These are phyloP conservation scores for Cryptus viduatorius DNA, from an alignment of 2,888 invertebrate genomes.

Conservation along the genomic window DNA sequence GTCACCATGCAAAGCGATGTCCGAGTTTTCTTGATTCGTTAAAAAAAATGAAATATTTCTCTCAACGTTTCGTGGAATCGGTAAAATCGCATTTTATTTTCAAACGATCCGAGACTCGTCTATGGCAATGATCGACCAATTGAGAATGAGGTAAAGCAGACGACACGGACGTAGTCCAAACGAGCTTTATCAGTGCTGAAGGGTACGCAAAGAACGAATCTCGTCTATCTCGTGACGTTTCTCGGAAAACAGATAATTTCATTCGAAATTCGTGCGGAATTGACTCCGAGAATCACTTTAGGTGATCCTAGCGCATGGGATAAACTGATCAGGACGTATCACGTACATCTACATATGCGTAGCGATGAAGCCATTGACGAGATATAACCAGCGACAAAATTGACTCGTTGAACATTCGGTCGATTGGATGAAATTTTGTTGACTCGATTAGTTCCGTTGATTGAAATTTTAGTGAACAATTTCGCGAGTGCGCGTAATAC, in stretches of 20 bases:
- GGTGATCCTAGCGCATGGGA: background rate
- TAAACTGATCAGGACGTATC: background rate
- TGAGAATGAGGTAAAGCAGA: background rate
- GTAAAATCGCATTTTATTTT: background rate
- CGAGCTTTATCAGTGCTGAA: background rate
- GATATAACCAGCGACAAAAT: background rate
- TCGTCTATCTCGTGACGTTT: background rate
- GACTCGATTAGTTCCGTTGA: background rate
- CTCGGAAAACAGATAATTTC: slow-evolving; percentile 10
- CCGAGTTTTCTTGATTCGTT: too few species aligned
- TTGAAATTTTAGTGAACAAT: background rate
- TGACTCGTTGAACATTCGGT: background rate
- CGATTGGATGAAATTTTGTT: background rate
- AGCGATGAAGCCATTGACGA: background rate
- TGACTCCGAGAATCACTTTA: background rate
- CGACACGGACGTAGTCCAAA: background rate
- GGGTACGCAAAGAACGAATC: background rate
- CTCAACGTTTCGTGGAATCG: background rate
- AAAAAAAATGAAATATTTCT: background rate
- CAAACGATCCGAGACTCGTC: background rate
- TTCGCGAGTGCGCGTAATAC: too few species aligned
- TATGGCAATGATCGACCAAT: background rate
- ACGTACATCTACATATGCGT: background rate
- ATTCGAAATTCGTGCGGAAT: background rate
- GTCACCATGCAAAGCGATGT: too few species aligned